phyloP scores from a whole-genome alignment of 1,140 invertebrate genomes.

The Ceratina australensis region DNA sequence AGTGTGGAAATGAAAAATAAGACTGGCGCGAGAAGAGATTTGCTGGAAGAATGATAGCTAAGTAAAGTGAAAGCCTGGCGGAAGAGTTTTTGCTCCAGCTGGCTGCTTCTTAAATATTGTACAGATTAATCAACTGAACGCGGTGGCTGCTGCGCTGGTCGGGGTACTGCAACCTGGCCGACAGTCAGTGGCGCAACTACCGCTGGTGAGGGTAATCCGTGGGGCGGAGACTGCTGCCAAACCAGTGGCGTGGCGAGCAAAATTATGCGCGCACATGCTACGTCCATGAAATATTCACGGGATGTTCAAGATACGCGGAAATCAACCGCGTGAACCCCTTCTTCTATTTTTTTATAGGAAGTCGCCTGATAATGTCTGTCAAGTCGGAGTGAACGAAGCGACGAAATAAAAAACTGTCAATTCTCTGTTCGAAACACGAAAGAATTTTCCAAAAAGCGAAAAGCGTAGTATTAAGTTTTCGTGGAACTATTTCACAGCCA shows the following conservation, averaged over 20 bases:
- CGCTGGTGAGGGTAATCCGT: not conserved
- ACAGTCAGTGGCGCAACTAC: constrained; percentile 31
- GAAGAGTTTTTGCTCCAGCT: constrained; percentile 48
- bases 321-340: too few species aligned
- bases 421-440: not conserved
- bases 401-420: not conserved
- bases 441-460: not conserved
- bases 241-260: constrained; percentile 38
- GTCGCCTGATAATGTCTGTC: too few species aligned
- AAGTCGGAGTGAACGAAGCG: not conserved
- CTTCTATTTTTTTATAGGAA: too few species aligned
- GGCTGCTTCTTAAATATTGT: constrained; percentile 69
- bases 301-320: constrained; percentile 42
- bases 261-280: constrained; percentile 71
- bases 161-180: constrained; percentile 27
- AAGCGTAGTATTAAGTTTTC: not conserved
- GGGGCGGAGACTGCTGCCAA: not conserved
- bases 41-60: constrained; percentile 41
- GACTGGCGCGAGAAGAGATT: constrained; percentile 50
- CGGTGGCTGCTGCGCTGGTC: constrained; percentile 3
- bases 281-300: constrained; percentile 65
- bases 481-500: not conserved
- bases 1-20: not conserved
- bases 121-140: constrained; percentile 70
- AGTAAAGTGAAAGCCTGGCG: constrained; percentile 28